Conservation (phyloP, 2,888 invertebrate genomes). For the Baccha elongata region DNA sequence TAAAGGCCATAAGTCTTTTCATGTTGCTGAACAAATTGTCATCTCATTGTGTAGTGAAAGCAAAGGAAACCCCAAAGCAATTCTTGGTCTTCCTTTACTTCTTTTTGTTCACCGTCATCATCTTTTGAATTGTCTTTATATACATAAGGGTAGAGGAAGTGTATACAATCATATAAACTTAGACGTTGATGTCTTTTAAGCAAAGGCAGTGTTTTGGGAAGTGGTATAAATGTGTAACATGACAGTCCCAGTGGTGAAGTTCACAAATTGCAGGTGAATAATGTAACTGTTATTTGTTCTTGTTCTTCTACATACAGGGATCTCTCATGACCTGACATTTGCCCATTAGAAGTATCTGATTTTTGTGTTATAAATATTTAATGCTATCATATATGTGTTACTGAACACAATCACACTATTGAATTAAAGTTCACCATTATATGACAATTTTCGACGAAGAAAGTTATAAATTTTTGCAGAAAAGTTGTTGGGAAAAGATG, state of each 20-base stretch:
- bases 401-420: constrained; percentile 33
- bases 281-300: constrained; percentile 66
- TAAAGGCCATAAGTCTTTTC: constrained; percentile 66
- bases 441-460: too few relatives aligned
- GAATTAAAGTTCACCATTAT: too few relatives aligned
- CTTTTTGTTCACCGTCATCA: constrained; percentile 8
- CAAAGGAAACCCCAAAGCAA: constrained; percentile 56
- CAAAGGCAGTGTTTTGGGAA: not conserved
- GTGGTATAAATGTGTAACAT: constrained; percentile 56
- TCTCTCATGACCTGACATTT: constrained; percentile 48
- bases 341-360: constrained; percentile 29
- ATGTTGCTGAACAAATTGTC: constrained; percentile 71
- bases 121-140: constrained; percentile 39
- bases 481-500: too few relatives aligned
- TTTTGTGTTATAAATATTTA: constrained; percentile 31
- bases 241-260: constrained; percentile 44
- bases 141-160: constrained; percentile 29
- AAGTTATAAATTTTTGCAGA: too few relatives aligned
- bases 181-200: constrained; percentile 60
- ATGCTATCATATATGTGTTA: not conserved
- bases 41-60: constrained; percentile 64
- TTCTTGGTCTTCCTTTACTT: constrained; percentile 6
- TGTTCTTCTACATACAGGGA: constrained; percentile 50
- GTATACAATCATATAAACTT: too few relatives aligned
- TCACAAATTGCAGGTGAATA: constrained; percentile 56